Evolutionary conservation across 2,888 invertebrate species (phyloP).

Genomic region (Synanthedon vespiformis): DNA sequence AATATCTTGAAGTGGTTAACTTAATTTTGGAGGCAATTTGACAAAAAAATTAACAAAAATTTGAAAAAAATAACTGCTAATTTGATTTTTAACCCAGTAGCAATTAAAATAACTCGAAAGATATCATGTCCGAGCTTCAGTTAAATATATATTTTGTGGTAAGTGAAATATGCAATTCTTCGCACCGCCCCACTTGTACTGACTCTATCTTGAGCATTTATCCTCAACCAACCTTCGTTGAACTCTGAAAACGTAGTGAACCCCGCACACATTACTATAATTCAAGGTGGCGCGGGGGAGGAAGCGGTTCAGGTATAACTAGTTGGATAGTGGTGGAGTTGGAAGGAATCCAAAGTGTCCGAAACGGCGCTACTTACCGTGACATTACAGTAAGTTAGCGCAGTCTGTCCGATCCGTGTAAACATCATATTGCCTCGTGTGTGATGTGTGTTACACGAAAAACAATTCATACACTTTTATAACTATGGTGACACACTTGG

Average conservation of each 20-base stretch:
- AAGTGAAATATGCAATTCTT: constrained; percentile 37
- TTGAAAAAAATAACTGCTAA: too few relatives aligned
- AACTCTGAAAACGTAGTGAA: constrained; percentile 9
- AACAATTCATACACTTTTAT: background rate
- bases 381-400: constrained; percentile 29
- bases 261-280: background rate
- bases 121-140: too few relatives aligned
- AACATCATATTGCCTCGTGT: constrained; percentile 5
- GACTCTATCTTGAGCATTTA: constrained; percentile 6
- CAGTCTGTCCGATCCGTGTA: constrained; percentile 7
- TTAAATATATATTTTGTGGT: constrained; percentile 21
- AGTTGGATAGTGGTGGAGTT: constrained; percentile 28
- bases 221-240: constrained; percentile 17
- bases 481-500: background rate
- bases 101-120: too few relatives aligned
- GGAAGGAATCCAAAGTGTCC: constrained; percentile 53
- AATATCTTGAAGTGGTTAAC: too few relatives aligned
- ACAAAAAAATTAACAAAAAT: too few relatives aligned
- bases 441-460: background rate
- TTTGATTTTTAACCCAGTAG: too few relatives aligned
- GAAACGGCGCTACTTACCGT: constrained; percentile 36
- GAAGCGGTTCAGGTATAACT: constrained; percentile 17
- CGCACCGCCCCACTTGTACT: constrained; percentile 24
- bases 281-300: constrained; percentile 5
- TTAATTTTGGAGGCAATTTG: too few relatives aligned